Evolutionary conservation across 2,797 vertebrate genomes (phyloP).

Genomic region (Lacerta viridis): DNA sequence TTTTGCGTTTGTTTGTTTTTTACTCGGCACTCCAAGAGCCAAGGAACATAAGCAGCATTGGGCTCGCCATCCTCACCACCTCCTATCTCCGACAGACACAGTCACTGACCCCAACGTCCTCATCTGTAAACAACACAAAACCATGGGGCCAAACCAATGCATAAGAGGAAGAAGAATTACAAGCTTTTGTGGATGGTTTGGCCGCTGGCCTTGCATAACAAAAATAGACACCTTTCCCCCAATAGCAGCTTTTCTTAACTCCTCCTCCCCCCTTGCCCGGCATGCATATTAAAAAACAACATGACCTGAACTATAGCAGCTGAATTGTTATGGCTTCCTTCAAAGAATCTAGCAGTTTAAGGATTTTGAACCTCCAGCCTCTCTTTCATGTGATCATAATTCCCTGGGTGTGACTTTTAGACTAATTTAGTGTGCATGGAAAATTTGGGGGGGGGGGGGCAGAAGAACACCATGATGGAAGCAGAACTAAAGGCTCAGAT

Average conservation of each 20-base stretch:
- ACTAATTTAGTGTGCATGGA: no score
- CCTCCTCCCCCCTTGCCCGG: no score
- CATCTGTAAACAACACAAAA: slow-evolving; percentile 12
- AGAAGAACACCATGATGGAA: no score
- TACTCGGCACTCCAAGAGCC: slow-evolving; percentile 61
- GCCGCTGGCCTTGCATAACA: background rate
- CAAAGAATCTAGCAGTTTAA: no score
- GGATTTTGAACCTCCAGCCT: no score
- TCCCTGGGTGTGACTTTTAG: no score
- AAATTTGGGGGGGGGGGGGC: no score
- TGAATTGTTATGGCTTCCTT: no score
- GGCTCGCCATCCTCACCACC: background rate
- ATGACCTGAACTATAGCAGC: no score
- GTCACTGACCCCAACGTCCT: background rate
- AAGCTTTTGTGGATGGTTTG: slow-evolving; percentile 15
- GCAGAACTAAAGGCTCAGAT: no score
- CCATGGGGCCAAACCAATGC: background rate
- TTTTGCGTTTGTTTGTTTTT: slow-evolving; percentile 65
- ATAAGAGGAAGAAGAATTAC: background rate
- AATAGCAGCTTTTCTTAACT: background rate
- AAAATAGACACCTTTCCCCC: background rate
- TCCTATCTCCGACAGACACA: background rate
- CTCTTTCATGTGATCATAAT: no score
- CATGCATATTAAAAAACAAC: no score
- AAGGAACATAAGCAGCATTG: background rate